Conservation (phyloP, 2,888 invertebrate genomes). For the Chromoteleia sp. region DNA sequence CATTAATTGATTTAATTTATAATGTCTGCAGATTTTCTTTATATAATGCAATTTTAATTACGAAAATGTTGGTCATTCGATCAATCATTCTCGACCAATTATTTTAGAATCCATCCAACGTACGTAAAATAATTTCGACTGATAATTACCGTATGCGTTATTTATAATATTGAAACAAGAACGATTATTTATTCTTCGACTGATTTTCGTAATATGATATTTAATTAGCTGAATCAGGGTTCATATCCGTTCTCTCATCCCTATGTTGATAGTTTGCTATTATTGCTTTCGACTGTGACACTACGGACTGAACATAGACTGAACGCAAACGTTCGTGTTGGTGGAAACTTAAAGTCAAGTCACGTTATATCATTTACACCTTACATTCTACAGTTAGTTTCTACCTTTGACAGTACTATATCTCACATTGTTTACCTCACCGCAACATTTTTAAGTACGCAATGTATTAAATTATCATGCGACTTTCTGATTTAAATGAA, state of each 20-base stretch:
- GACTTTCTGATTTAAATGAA: too few relatives aligned
- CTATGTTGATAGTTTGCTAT: slow-evolving; percentile 28
- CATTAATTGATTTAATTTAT: too few relatives aligned
- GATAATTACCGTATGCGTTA: too few relatives aligned
- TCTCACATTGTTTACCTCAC: slow-evolving; percentile 12
- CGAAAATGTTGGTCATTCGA: too few relatives aligned
- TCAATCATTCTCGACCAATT: too few relatives aligned
- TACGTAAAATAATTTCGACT: too few relatives aligned
- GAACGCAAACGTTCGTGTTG: slow-evolving; percentile 23
- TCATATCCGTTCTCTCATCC: background rate
- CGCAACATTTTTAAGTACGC: too few relatives aligned
- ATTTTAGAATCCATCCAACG: too few relatives aligned
- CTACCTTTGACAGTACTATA: slow-evolving; percentile 23
- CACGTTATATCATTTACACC: slow-evolving; percentile 43
- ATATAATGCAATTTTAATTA: too few relatives aligned
- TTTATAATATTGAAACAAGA: too few relatives aligned
- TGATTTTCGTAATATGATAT: background rate
- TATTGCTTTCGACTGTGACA: slow-evolving; percentile 20
- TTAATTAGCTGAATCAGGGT: background rate
- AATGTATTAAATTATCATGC: too few relatives aligned
- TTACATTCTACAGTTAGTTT: slow-evolving; percentile 28
- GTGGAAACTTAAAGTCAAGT: slow-evolving; percentile 30
- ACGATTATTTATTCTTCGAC: background rate
- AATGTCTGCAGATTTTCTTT: too few relatives aligned
- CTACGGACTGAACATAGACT: slow-evolving; percentile 20